phyloP scores from a whole-genome alignment of 2,888 invertebrate genomes.

The Germaria angustata region DNA sequence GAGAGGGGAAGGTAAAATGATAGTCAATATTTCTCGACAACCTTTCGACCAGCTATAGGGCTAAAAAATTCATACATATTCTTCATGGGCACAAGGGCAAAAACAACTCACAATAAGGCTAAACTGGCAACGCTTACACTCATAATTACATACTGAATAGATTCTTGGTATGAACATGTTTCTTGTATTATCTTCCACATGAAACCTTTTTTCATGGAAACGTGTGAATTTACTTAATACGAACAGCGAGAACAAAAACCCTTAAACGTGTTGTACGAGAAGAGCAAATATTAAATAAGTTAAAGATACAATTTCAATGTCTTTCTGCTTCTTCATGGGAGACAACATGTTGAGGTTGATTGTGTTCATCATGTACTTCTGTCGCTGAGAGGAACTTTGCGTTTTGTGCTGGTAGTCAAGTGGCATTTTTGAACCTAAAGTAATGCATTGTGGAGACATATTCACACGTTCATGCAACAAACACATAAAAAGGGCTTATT shows the following conservation, averaged over 20 bases:
- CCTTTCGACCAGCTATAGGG: no score
- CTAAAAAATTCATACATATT: no score
- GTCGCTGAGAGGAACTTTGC: neutral
- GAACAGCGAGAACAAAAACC: neutral
- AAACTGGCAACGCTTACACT: no score
- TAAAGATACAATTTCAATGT: neutral
- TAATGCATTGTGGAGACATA: neutral
- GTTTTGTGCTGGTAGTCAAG: neutral
- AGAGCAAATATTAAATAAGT: no score
- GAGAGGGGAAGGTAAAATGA: no score
- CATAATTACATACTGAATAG: no score
- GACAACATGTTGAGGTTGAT: neutral
- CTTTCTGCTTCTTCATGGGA: neutral
- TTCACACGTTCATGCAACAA: constrained; percentile 20
- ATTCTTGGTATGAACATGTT: neutral
- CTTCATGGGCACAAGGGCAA: neutral
- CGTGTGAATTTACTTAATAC: neutral
- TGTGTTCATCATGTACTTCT: neutral
- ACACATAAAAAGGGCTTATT: constrained; percentile 42
- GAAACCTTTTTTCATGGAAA: neutral
- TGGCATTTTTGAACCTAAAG: neutral
- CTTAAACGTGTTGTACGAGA: neutral
- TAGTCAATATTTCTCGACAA: no score
- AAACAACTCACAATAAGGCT: no score
- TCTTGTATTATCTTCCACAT: neutral